phyloP scores from a whole-genome alignment of 2,113 vertebrate species.

The Melozone crissalis region DNA sequence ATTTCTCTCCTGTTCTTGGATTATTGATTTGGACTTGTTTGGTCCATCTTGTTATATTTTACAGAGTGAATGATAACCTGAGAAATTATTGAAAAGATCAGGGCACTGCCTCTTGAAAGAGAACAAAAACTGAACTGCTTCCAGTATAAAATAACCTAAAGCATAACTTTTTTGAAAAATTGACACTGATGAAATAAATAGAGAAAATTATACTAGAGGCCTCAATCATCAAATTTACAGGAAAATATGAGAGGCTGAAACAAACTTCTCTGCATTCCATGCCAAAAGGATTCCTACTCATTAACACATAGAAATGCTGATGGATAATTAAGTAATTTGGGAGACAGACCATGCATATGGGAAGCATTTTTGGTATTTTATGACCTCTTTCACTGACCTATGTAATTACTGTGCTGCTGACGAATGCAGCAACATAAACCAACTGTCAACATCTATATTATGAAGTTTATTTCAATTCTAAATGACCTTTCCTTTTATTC shows the following conservation, averaged over 20 bases:
- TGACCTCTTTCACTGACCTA: constrained; percentile 31
- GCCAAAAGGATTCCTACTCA: background rate
- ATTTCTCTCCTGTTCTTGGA: background rate
- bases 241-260: background rate
- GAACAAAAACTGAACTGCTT: background rate
- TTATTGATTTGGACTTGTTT: background rate
- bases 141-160: background rate
- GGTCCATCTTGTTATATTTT: background rate
- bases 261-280: background rate
- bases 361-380: constrained; percentile 49
- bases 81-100: background rate
- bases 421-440: background rate
- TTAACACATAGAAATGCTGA: constrained; percentile 28
- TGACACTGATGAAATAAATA: background rate
- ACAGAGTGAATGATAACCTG: background rate
- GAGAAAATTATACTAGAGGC: background rate
- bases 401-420: constrained; percentile 32
- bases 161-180: background rate
- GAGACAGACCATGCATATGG: constrained; percentile 33
- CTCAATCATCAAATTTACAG: background rate
- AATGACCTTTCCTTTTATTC: background rate
- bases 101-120: background rate
- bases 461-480: background rate
- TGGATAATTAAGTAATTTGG: constrained; percentile 61
- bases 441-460: background rate